These are phyloP conservation scores for Amazona guildingii DNA, from an alignment of 2,113 vertebrate species.

Conservation along the genomic window DNA sequence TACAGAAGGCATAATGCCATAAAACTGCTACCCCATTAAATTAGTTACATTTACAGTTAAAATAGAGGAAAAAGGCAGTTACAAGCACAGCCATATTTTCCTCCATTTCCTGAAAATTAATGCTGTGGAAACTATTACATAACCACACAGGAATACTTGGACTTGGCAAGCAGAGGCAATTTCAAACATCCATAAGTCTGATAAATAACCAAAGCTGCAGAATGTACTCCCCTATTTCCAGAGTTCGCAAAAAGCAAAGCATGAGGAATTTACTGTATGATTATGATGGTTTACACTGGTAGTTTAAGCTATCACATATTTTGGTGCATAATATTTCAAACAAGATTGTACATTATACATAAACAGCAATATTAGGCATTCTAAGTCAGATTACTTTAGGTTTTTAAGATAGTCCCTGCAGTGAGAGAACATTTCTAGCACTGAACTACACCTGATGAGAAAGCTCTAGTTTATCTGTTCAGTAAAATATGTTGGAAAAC, in stretches of 20 bases:
- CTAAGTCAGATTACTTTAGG: not conserved
- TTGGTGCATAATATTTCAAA: not conserved
- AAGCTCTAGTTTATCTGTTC: not conserved
- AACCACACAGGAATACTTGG: not conserved
- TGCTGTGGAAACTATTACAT: not conserved
- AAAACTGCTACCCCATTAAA: not conserved
- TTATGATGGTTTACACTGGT: not conserved
- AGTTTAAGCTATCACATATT: not conserved
- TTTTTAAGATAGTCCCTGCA: not conserved
- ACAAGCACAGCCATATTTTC: not conserved
- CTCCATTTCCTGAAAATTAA: not conserved
- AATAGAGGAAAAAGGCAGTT: not conserved
- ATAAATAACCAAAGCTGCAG: not conserved
- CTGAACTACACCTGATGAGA: not conserved
- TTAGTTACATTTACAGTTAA: not conserved
- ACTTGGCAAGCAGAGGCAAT: not conserved
- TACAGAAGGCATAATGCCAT: not conserved
- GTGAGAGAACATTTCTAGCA: not conserved
- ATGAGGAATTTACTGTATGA: not conserved
- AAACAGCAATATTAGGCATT: not conserved
- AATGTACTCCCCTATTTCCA: not conserved
- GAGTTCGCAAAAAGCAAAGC: not conserved
- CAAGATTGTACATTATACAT: not conserved
- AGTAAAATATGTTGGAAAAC: not conserved
- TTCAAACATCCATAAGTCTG: not conserved